Evolutionary conservation across 1,140 invertebrate genomes (phyloP).

Genomic region (Ctenoplectra terminalis): DNA sequence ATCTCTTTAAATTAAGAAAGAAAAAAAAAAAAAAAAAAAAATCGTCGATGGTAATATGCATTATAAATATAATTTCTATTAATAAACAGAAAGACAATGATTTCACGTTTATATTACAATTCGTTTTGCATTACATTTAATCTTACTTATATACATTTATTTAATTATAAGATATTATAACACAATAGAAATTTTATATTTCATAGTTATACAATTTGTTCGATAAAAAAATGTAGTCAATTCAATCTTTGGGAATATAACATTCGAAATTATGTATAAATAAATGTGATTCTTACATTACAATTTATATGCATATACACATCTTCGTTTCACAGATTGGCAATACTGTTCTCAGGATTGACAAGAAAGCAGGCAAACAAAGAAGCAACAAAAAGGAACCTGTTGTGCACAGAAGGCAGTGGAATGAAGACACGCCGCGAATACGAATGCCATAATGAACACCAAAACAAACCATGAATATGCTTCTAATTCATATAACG

Average conservation of each 20-base stretch:
- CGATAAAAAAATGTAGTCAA: not conserved
- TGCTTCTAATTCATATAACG: slow-evolving; percentile 58
- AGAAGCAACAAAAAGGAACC: slow-evolving; percentile 61
- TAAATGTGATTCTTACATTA: not conserved
- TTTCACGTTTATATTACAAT: not conserved
- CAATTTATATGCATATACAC: not conserved
- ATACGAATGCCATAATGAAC: slow-evolving; percentile 65
- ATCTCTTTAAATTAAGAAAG: not conserved
- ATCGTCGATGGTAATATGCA: too few species aligned
- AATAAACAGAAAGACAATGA: not conserved
- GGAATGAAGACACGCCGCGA: slow-evolving; percentile 51
- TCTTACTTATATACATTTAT: not conserved
- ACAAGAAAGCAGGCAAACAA: slow-evolving; percentile 62
- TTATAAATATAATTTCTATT: too few species aligned
- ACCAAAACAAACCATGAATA: slow-evolving; percentile 64
- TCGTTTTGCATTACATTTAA: not conserved
- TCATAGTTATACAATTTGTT: not conserved
- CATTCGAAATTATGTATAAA: not conserved
- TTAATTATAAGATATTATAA: not conserved
- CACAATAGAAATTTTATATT: not conserved
- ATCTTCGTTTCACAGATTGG: slow-evolving; percentile 45
- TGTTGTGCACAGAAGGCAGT: slow-evolving; percentile 62
- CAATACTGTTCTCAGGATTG: slow-evolving; percentile 53
- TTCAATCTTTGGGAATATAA: not conserved
- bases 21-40: not conserved